A percentile compares a stretch with the other conserved stretches of the same genome.
These are phyloP conservation scores for Danio aesculapii DNA, from an alignment of 2,797 vertebrate species.

Conservation along the genomic window DNA sequence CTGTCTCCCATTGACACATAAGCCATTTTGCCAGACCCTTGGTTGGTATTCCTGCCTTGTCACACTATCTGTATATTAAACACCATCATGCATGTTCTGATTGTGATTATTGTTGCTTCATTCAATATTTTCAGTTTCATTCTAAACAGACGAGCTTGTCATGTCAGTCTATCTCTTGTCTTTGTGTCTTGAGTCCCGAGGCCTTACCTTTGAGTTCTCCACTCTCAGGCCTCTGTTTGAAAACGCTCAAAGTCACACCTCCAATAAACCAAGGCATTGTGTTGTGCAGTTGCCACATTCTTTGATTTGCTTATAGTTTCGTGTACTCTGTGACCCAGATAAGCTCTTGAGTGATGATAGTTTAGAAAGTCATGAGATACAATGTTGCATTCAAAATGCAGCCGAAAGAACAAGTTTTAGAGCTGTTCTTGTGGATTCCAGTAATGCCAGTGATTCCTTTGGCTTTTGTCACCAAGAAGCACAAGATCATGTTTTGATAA, in stretches of 20 bases:
- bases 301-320: conserved; percentile 27
- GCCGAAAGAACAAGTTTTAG: not conserved
- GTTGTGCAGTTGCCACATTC: conserved; percentile 3
- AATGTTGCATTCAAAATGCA: not conserved
- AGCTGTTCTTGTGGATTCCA: conserved; percentile 12
- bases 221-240: not conserved
- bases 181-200: not conserved
- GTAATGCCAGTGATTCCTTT: conserved; percentile 18
- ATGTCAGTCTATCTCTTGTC: not conserved
- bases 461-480: not conserved
- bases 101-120: not conserved
- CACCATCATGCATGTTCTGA: not conserved
- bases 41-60: not conserved
- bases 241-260: conserved; percentile 22
- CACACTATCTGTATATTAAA: not conserved
- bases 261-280: conserved; percentile 22
- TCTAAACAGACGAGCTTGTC: not conserved
- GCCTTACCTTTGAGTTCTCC: not conserved
- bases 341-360: not conserved
- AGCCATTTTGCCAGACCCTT: not conserved
- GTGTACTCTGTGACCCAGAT: not conserved
- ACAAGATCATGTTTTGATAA: conserved; percentile 25
- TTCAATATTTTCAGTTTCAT: not conserved
- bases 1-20: not conserved
- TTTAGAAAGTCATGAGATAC: conserved; percentile 3